Percentiles rank a stretch among this genome's conserved stretches.
Conservation (phyloP, 2,888 invertebrate species). For the Meteorus cinctellus region DNA sequence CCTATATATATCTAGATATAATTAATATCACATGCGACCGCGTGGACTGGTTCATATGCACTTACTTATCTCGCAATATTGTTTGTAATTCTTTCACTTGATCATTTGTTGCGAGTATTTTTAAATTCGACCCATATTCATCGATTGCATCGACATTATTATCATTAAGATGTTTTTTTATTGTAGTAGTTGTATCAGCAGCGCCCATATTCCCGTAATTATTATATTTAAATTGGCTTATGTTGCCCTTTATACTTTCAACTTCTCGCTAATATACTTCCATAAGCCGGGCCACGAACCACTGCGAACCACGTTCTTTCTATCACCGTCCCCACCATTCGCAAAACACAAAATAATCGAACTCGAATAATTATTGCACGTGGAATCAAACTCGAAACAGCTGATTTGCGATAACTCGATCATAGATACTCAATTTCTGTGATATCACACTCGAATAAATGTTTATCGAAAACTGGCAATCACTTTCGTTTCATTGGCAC, state of each 20-base stretch:
- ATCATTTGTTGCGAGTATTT: constrained; percentile 83
- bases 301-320: constrained; percentile 19
- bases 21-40: constrained; percentile 16
- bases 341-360: background rate
- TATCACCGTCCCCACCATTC: background rate
- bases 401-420: too few species aligned
- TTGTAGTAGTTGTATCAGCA: constrained; percentile 67
- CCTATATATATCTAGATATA: constrained; percentile 12
- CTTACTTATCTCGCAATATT: constrained; percentile 90
- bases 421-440: too few species aligned
- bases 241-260: background rate
- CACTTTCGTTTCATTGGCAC: too few species aligned
- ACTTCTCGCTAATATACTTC: constrained; percentile 2
- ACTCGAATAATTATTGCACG: background rate
- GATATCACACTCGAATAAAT: too few species aligned
- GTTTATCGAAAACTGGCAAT: too few species aligned
- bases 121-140: constrained; percentile 82
- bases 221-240: background rate
- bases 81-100: constrained; percentile 90
- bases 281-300: constrained; percentile 29
- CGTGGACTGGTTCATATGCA: constrained; percentile 35
- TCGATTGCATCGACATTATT: constrained; percentile 73
- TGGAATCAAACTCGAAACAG: background rate
- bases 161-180: constrained; percentile 63
- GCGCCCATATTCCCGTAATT: constrained; percentile 69